Percentiles rank a stretch among this genome's conserved stretches.
These are phyloP conservation scores for Cassiopea andromeda DNA, from an alignment of 30 jellyfish, hydroid and myxozoan species.

Conservation along the genomic window DNA sequence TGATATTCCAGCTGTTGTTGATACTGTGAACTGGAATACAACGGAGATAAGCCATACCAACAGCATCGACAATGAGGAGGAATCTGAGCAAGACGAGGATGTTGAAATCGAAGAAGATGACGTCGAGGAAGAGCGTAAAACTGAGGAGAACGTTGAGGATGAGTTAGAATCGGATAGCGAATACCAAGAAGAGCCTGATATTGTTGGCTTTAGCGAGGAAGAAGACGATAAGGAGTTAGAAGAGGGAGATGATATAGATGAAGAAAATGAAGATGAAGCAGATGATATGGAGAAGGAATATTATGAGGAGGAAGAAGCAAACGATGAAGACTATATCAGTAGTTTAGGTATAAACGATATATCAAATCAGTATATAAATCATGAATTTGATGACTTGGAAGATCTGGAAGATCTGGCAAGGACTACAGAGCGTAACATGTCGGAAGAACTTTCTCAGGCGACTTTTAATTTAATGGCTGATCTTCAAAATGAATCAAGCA, in stretches of 20 bases:
- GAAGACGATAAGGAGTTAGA: conserved; percentile 41
- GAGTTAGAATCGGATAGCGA: conserved; percentile 9
- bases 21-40: conserved; percentile 2
- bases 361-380: conserved; percentile 10
- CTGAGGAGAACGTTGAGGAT: conserved; percentile 4
- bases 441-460: conserved; percentile 74
- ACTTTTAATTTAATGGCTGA: conserved; percentile 84
- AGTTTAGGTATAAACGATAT: not conserved
- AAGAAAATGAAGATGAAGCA: conserved; percentile 44
- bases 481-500: conserved; percentile 61
- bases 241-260: conserved; percentile 21
- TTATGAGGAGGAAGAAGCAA: conserved; percentile 10
- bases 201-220: conserved; percentile 7
- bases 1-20: conserved; percentile 5
- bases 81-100: not conserved
- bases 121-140: not conserved
- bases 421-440: conserved; percentile 64
- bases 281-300: conserved; percentile 21
- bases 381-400: conserved; percentile 22
- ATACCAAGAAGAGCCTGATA: conserved; percentile 22
- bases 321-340: conserved; percentile 9
- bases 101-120: conserved; percentile 16
- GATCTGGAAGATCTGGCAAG: conserved; percentile 51
- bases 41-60: not conserved
- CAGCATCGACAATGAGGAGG: conserved; percentile 2